Evolutionary conservation across 1,140 invertebrate genomes (phyloP), one percentile per base, ranked within the genome.

Genomic region (Drosophila sp.): DNA sequence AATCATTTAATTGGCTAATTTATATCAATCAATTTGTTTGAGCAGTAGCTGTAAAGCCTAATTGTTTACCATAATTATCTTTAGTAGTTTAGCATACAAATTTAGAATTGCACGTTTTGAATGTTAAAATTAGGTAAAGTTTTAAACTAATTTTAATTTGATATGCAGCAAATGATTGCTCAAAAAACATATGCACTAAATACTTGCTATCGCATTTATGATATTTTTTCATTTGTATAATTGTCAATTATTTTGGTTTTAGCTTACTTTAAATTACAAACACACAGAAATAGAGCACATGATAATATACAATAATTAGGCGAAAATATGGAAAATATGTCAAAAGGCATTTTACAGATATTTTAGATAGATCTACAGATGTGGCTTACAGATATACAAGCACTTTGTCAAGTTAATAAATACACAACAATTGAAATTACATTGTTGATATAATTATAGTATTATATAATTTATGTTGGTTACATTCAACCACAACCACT

Each of bases 131-230:
- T 58, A 79, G 65, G 4, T 27, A 27, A 45, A 58, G 58, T 18
- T 27, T 43, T 59, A n/a, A 51, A 21, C n/a, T n/a, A n/a, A n/a
- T n/a, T 43, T 48, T 54, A 64, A 63, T 58, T 32, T 86, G 82
- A 86, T 89, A 86, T 86, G 82, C 66, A 65, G 53, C 27, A 66
- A 84, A 86, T 75, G 78, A 86, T 84, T 86, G 71, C 79, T 73
- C 21, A 50, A 80, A 75, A 78, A 69, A 75, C 38, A 36, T 65
- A 59, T 76, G 59, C 25, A 45, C 57, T 70, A 69, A 32, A 58
- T 67, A 51, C 16, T 57, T 61, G 21, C 7, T 38, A 77, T 71
- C 45, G 36, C 65, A 54, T 34, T 38, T 63, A 61, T 50, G 11
- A 61, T 61, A 61, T 57, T 18, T 57, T 18, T 57, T 56, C n/a